Percentiles rank a stretch among this genome's conserved stretches.
phyloP scores from a whole-genome alignment of 1,140 invertebrate genomes.

The Notospermus geniculatus region DNA sequence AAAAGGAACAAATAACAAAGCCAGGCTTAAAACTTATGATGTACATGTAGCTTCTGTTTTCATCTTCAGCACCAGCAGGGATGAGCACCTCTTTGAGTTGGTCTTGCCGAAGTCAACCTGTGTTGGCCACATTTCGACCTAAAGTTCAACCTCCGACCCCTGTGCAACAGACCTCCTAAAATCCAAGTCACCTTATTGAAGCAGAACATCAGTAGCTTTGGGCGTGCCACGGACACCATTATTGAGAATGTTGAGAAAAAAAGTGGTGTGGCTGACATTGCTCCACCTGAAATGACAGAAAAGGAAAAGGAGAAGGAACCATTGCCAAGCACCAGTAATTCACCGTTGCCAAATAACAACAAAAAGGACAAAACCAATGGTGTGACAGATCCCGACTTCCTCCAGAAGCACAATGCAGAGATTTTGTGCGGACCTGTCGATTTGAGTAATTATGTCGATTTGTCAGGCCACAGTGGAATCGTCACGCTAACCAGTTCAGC shows the following conservation, averaged over 20 bases:
- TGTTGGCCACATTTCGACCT: constrained; percentile 84
- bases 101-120: constrained; percentile 71
- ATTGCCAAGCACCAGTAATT: constrained; percentile 7
- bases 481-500: constrained; percentile 83
- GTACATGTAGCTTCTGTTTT: no score
- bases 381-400: constrained; percentile 71
- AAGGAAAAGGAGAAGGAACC: neutral
- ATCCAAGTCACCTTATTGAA: constrained; percentile 77
- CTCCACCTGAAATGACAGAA: no score
- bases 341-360: constrained; percentile 5
- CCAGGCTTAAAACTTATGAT: no score
- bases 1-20: no score
- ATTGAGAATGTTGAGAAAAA: constrained; percentile 4
- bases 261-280: neutral
- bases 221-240: constrained; percentile 19
- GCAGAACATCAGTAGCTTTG: constrained; percentile 63
- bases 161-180: constrained; percentile 65
- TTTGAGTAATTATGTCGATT: constrained; percentile 74
- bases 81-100: constrained; percentile 87
- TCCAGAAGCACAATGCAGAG: constrained; percentile 81
- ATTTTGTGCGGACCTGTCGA: constrained; percentile 84
- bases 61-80: constrained; percentile 75
- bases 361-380: constrained; percentile 61
- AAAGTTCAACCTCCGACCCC: constrained; percentile 75
- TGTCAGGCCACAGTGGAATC: constrained; percentile 78